phyloP scores from a whole-genome alignment of 2,797 vertebrate species.

The Hephaestus fuliginosus region DNA sequence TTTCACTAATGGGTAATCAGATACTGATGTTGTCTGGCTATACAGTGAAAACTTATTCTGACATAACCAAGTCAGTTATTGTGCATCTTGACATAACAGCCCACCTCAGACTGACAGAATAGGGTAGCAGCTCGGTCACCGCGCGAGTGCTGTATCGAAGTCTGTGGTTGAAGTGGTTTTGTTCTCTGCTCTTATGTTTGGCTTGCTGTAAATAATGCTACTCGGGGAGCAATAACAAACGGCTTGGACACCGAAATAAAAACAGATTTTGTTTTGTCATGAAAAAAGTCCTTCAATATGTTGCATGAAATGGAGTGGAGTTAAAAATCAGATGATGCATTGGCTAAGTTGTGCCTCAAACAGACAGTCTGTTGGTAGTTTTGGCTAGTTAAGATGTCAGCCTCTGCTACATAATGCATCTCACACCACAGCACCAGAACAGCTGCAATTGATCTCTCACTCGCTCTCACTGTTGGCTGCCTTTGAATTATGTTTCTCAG shows the following conservation, averaged over 20 bases:
- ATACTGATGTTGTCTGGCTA: neutral
- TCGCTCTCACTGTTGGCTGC: slow-evolving; percentile 24
- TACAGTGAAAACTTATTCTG: neutral
- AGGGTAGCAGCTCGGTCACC: neutral
- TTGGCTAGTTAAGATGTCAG: slow-evolving; percentile 28
- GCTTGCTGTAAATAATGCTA: neutral
- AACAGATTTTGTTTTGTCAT: neutral
- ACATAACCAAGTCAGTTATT: neutral
- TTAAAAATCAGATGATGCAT: slow-evolving; percentile 11
- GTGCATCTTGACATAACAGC: neutral
- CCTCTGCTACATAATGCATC: slow-evolving; percentile 32
- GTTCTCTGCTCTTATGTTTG: neutral
- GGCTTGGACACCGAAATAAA: neutral
- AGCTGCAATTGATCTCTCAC: slow-evolving; percentile 41
- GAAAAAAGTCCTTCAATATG: neutral
- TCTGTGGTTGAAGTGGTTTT: neutral
- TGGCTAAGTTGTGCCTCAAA: neutral
- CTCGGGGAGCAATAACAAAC: neutral
- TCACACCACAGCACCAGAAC: slow-evolving; percentile 1
- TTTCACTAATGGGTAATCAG: neutral
- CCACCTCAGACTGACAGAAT: slow-evolving; percentile 19
- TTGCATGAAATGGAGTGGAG: neutral
- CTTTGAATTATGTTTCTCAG: slow-evolving; percentile 13
- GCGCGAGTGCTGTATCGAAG: neutral
- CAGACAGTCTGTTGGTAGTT: neutral